phyloP scores from a whole-genome alignment of 1,140 invertebrate genomes.

The Brachionus koreanus region DNA sequence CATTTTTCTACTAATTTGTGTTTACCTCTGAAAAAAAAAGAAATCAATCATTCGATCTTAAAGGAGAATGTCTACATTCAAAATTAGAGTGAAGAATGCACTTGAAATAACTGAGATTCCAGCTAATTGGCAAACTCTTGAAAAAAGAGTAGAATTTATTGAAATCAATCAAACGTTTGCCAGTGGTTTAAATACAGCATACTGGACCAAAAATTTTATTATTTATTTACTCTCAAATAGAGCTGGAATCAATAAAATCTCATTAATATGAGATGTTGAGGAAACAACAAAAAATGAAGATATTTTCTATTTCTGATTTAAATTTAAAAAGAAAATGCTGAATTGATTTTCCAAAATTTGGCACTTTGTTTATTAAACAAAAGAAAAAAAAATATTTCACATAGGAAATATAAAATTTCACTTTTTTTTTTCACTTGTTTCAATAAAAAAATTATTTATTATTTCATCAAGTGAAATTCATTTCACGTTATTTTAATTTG shows the following conservation, averaged over 20 bases:
- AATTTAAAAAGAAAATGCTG: not conserved
- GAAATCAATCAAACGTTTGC: not conserved
- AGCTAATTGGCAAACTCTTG: slow-evolving; percentile 31
- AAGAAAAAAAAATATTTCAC: slow-evolving; percentile 3
- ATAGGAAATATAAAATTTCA: slow-evolving; percentile 33
- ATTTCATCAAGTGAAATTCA: slow-evolving; percentile 24
- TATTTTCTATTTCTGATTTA: slow-evolving; percentile 16
- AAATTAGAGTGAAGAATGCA: slow-evolving; percentile 12
- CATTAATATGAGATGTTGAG: not conserved
- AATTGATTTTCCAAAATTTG: slow-evolving; percentile 7
- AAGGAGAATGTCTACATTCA: not conserved
- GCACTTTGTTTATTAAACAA: not conserved
- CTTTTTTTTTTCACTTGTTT: slow-evolving; percentile 5
- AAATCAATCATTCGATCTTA: slow-evolving; percentile 31
- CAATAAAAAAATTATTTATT: slow-evolving; percentile 8
- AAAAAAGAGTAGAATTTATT: not conserved
- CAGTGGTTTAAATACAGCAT: not conserved
- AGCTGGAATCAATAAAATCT: slow-evolving; percentile 31
- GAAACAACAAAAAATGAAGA: not conserved
- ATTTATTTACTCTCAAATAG: not conserved
- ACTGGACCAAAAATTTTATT: not conserved
- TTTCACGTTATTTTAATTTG: not conserved
- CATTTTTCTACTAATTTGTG: slow-evolving; percentile 4
- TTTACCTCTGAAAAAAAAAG: not conserved
- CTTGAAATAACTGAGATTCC: slow-evolving; percentile 19